Conservation (phyloP, 2,797 vertebrate species). For the Calcarius lapponicus region DNA sequence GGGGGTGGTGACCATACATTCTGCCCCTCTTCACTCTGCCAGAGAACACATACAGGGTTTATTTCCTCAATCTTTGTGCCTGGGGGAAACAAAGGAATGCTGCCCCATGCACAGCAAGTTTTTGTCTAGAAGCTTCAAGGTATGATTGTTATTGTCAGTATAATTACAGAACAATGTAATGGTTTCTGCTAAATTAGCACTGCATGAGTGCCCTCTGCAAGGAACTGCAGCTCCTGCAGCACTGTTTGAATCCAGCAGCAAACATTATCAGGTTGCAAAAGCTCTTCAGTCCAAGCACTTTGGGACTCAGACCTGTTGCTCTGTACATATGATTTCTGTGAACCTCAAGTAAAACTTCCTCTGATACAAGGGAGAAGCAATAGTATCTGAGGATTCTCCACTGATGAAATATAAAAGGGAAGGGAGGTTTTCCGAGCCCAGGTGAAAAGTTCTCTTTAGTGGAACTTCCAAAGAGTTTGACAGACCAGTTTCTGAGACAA, state of each 20-base stretch:
- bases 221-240: neutral
- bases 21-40: neutral
- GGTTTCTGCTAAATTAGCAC: neutral
- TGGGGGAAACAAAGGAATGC: neutral
- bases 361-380: neutral
- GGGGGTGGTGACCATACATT: neutral
- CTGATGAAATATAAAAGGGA: neutral
- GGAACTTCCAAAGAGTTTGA: neutral
- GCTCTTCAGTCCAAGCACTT: neutral
- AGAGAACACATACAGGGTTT: neutral
- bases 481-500: neutral
- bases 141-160: neutral
- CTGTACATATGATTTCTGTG: neutral
- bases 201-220: neutral
- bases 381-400: neutral
- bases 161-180: constrained; percentile 37
- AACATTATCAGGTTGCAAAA: neutral
- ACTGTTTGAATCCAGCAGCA: neutral
- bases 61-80: neutral
- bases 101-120: neutral
- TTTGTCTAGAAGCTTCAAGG: constrained; percentile 5
- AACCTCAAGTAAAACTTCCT: neutral
- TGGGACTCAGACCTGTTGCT: neutral
- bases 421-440: neutral
- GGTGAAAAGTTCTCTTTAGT: neutral